A percentile compares a stretch with the other conserved stretches of the same genome.
Conservation (phyloP, 2,797 vertebrate species). For the Hapalemur alaotrensis region DNA sequence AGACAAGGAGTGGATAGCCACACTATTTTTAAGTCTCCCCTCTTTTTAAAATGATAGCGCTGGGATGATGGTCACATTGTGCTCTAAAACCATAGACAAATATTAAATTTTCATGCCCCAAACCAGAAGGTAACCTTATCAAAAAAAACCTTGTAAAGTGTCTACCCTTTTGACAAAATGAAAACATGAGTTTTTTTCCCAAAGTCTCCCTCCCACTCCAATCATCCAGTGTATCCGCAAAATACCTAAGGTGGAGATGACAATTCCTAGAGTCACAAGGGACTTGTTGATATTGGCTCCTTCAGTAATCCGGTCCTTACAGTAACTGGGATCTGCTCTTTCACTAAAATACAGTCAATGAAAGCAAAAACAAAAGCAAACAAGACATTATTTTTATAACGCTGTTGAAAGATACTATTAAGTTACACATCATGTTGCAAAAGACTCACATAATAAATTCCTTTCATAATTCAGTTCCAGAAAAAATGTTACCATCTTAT, state of each 20-base stretch:
- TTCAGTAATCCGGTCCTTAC: conserved; percentile 95
- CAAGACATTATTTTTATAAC: background rate
- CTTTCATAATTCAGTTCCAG: background rate
- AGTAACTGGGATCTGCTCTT: conserved; percentile 95
- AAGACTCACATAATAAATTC: background rate
- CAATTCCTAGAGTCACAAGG: conserved; percentile 96
- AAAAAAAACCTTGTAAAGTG: background rate
- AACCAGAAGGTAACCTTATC: background rate
- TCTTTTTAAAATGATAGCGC: background rate
- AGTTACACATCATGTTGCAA: background rate
- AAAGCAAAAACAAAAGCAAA: conserved; percentile 40
- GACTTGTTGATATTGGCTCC: conserved; percentile 99
- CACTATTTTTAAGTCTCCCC: background rate
- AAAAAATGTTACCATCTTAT: background rate
- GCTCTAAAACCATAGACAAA: conserved; percentile 10
- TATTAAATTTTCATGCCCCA: background rate
- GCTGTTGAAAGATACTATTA: background rate
- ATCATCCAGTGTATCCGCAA: background rate
- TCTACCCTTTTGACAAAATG: conserved; percentile 6
- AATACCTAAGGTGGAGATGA: conserved; percentile 97
- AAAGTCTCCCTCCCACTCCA: conserved; percentile 28
- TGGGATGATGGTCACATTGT: background rate
- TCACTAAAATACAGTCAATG: conserved; percentile 86
- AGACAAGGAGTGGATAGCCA: background rate
- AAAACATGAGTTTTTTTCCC: background rate